A percentile compares a stretch with the other conserved stretches of the same genome.
These are phyloP conservation scores for Mystacides longicornis DNA, from an alignment of 2,888 invertebrate genomes.

Conservation along the genomic window DNA sequence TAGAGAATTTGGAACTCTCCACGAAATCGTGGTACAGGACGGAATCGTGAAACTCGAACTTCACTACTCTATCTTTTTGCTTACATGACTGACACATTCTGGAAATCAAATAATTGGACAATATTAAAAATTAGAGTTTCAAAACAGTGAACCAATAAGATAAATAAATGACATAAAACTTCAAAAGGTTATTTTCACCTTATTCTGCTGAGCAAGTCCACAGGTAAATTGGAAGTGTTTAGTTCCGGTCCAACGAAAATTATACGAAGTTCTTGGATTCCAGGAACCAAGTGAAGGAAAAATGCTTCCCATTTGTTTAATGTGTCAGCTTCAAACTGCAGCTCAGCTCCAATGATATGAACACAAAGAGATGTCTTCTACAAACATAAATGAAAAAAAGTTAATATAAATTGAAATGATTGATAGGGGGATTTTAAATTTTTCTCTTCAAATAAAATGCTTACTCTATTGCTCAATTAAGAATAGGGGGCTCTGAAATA, in stretches of 20 bases:
- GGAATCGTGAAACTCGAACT: conserved; percentile 48
- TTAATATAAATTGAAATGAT: too few species aligned
- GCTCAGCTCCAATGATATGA: conserved; percentile 59
- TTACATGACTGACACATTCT: conserved; percentile 50
- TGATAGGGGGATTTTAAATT: too few species aligned
- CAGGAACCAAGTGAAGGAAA: conserved; percentile 56
- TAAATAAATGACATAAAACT: neutral
- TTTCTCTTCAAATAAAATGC: too few species aligned
- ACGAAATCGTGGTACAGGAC: conserved; percentile 49
- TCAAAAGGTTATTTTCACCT: too few species aligned
- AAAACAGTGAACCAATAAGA: neutral
- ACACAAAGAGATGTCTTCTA: conserved; percentile 31
- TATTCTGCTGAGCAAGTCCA: conserved; percentile 50
- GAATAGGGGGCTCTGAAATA: too few species aligned
- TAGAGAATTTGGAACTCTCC: conserved; percentile 38
- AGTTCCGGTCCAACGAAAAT: conserved; percentile 61
- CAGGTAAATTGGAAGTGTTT: conserved; percentile 49
- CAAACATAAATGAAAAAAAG: conserved; percentile 1
- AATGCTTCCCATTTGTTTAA: conserved; percentile 65
- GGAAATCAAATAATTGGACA: conserved; percentile 13
- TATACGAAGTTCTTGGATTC: conserved; percentile 47
- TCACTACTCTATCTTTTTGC: conserved; percentile 41
- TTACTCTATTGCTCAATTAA: too few species aligned
- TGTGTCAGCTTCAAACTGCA: conserved; percentile 63
- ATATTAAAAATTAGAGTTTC: neutral